Conservation (phyloP, 2,888 invertebrate species). For the Trilocha varians region DNA sequence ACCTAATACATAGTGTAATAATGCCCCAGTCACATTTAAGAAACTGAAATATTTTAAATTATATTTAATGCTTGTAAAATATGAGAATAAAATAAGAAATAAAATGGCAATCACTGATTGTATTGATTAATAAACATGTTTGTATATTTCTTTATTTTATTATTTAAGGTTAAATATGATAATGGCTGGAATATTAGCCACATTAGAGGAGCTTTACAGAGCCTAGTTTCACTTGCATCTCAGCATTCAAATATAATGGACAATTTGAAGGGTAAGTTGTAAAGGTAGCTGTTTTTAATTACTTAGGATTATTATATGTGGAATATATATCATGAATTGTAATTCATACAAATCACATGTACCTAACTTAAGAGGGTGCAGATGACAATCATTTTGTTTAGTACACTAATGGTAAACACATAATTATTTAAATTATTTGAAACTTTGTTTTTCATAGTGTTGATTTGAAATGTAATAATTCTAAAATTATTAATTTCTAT, state of each 20-base stretch:
- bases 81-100: too few relatives aligned
- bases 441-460: not conserved
- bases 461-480: not conserved
- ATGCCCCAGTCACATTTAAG: too few relatives aligned
- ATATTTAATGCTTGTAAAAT: too few relatives aligned
- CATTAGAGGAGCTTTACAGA: slow-evolving; percentile 91
- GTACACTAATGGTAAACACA: too few relatives aligned
- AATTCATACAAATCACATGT: too few relatives aligned
- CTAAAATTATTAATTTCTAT: not conserved
- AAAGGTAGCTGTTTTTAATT: not conserved
- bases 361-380: too few relatives aligned
- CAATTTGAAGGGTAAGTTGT: slow-evolving; percentile 72
- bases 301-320: not conserved
- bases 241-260: slow-evolving; percentile 82
- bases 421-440: too few relatives aligned
- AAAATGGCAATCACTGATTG: too few relatives aligned
- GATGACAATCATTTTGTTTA: too few relatives aligned
- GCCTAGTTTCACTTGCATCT: slow-evolving; percentile 81
- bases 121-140: slow-evolving; percentile 8
- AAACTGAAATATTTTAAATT: too few relatives aligned
- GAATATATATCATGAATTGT: too few relatives aligned
- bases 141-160: slow-evolving; percentile 2
- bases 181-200: slow-evolving; percentile 92
- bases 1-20: too few relatives aligned
- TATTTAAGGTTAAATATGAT: slow-evolving; percentile 77